These are phyloP conservation scores for Amniataba percoides DNA, from an alignment of 2,797 vertebrate species.

Conservation along the genomic window DNA sequence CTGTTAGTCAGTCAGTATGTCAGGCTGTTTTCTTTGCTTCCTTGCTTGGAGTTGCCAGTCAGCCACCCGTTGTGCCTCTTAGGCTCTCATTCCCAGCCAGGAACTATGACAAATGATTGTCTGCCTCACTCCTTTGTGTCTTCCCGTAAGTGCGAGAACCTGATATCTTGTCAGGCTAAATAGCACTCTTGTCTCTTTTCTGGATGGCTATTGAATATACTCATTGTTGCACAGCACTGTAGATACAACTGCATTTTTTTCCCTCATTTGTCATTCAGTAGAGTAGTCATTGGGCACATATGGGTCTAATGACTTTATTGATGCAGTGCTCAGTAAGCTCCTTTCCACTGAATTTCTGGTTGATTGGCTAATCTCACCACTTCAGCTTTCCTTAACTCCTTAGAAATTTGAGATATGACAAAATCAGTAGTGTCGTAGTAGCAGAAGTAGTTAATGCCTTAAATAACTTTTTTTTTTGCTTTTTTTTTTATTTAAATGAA, in stretches of 20 bases:
- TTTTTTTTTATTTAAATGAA: not conserved
- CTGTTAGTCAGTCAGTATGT: slow-evolving; percentile 2
- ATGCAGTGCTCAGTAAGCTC: not conserved
- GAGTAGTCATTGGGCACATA: not conserved
- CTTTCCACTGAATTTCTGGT: slow-evolving; percentile 44
- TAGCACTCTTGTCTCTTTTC: slow-evolving; percentile 33
- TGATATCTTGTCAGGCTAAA: slow-evolving; percentile 62
- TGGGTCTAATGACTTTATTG: slow-evolving; percentile 18
- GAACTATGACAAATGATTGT: slow-evolving; percentile 74
- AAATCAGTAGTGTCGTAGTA: not conserved
- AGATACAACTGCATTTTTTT: slow-evolving; percentile 18
- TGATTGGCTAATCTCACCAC: slow-evolving; percentile 7
- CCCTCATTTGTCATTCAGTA: slow-evolving; percentile 28
- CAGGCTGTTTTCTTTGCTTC: not conserved
- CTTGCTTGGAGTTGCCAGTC: slow-evolving; percentile 4
- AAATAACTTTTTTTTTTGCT: not conserved
- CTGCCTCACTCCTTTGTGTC: slow-evolving; percentile 50
- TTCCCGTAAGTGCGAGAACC: slow-evolving; percentile 80
- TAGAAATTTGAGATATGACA: not conserved
- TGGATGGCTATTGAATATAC: slow-evolving; percentile 31
- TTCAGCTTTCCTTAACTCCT: not conserved
- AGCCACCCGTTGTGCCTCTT: slow-evolving; percentile 11
- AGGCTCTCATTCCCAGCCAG: slow-evolving; percentile 47
- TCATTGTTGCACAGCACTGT: slow-evolving; percentile 22
- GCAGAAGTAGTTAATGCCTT: slow-evolving; percentile 4